These are phyloP conservation scores for Cynaeus angustus DNA, from an alignment of 2,888 invertebrate genomes.

Conservation along the genomic window DNA sequence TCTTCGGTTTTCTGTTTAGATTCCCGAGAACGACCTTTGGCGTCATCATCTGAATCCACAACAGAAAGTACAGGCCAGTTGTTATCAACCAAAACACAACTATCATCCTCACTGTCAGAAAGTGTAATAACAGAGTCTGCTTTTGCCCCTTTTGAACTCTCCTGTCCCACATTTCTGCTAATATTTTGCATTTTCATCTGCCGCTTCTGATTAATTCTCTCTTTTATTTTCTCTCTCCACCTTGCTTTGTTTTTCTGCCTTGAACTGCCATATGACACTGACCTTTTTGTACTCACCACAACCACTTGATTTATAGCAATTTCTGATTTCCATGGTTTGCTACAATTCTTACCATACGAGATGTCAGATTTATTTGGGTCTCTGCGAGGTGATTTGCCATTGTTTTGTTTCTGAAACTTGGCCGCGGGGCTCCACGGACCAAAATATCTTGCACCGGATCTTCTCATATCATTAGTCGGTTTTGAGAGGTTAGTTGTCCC, in stretches of 20 bases:
- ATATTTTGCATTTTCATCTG: constrained; percentile 2
- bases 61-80: constrained; percentile 40
- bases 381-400: not conserved
- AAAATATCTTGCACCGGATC: constrained; percentile 19
- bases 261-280: constrained; percentile 9
- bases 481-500: not conserved
- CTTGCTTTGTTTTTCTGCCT: constrained; percentile 2
- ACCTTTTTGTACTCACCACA: constrained; percentile 24
- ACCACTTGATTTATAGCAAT: constrained; percentile 34
- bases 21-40: not conserved
- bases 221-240: constrained; percentile 4
- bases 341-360: constrained; percentile 8
- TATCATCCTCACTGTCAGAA: constrained; percentile 48
- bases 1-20: constrained; percentile 4
- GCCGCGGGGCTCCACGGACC: constrained; percentile 5
- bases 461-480: constrained; percentile 11
- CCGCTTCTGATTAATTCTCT: constrained; percentile 12
- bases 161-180: not conserved
- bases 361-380: not conserved
- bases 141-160: not conserved
- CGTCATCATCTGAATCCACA: constrained; percentile 48
- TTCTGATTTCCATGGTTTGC: constrained; percentile 12
- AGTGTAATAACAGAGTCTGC: constrained; percentile 25
- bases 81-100: constrained; percentile 45
- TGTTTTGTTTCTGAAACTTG: constrained; percentile 10